Evolutionary conservation across 2,888 invertebrate species (phyloP).

Genomic region (Heteromurus nitidus): DNA sequence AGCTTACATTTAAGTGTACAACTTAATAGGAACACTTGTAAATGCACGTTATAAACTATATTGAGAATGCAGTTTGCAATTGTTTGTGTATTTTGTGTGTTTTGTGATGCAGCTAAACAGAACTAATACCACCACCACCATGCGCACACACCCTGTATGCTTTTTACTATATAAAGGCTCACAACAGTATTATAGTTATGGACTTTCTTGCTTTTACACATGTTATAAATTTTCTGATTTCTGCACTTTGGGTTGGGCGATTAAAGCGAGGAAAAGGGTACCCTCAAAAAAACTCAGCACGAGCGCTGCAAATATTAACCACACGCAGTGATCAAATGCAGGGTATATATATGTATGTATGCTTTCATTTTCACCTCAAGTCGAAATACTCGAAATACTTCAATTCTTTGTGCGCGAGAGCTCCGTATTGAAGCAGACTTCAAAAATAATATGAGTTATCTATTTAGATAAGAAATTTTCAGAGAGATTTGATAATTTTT

Average conservation of each 20-base stretch:
- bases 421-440: neutral
- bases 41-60: too few species aligned
- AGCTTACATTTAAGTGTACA: constrained; percentile 18
- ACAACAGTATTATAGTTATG: too few species aligned
- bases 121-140: too few species aligned
- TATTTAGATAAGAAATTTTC: constrained; percentile 5
- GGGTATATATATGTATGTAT: constrained; percentile 7
- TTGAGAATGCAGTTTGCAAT: too few species aligned
- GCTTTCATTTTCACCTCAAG: constrained; percentile 45
- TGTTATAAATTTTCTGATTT: neutral
- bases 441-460: neutral
- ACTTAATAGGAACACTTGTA: too few species aligned
- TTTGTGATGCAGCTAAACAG: constrained; percentile 15
- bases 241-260: constrained; percentile 1
- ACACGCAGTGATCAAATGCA: constrained; percentile 9
- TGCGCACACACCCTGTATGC: too few species aligned
- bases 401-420: too few species aligned
- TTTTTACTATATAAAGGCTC: too few species aligned
- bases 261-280: constrained; percentile 12
- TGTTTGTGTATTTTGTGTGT: constrained; percentile 13
- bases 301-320: neutral
- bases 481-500: constrained; percentile 16
- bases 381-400: neutral
- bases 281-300: constrained; percentile 16
- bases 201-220: constrained; percentile 18